These are phyloP conservation scores for Strigops habroptila DNA, from an alignment of 2,113 vertebrate genomes.

Conservation along the genomic window DNA sequence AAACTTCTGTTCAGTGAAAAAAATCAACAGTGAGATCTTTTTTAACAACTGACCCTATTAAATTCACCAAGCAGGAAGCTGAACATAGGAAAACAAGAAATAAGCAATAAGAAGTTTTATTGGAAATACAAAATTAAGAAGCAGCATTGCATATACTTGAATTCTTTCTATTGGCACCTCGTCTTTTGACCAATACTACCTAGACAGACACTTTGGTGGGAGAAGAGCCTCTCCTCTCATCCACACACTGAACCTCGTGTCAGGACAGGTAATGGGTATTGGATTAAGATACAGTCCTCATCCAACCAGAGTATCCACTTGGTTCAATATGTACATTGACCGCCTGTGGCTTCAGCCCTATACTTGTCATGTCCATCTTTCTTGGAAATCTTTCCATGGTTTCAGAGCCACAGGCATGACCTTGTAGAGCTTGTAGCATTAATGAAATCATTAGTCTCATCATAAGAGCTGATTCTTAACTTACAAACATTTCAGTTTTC, in stretches of 20 bases:
- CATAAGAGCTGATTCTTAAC: neutral
- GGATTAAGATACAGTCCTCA: neutral
- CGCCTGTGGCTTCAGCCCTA: neutral
- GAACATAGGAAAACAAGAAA: neutral
- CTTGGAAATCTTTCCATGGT: neutral
- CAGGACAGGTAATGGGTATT: neutral
- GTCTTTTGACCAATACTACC: neutral
- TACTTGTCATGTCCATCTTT: neutral
- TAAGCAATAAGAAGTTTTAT: neutral
- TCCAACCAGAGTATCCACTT: neutral
- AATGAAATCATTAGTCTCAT: neutral
- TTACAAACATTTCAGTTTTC: neutral
- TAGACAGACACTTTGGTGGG: neutral
- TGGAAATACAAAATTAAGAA: neutral
- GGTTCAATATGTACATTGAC: neutral
- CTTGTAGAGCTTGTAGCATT: neutral
- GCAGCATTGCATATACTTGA: neutral
- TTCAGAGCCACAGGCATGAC: neutral
- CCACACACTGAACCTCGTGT: neutral
- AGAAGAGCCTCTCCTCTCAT: neutral
- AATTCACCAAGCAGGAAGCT: neutral
- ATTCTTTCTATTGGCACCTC: neutral
- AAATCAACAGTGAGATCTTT: neutral
- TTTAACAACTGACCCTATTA: neutral
- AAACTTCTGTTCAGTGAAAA: neutral